Evolutionary conservation across 2,888 invertebrate species (phyloP), one percentile per base, ranked within the genome.

Genomic region (Drosophila stalkeri): DNA sequence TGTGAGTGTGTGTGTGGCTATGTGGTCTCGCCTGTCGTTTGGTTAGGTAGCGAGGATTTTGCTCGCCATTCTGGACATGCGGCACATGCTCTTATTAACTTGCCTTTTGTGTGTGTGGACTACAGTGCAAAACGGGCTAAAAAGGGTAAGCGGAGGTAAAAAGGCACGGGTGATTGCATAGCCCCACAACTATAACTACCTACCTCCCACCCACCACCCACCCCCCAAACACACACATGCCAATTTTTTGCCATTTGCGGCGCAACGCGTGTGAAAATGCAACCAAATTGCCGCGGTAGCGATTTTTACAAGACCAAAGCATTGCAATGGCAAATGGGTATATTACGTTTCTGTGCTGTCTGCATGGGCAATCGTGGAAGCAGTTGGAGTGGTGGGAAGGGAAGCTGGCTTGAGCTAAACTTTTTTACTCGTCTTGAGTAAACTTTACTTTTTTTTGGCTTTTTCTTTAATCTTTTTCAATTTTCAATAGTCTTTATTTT

Each of bases 11-110:
- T 44, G 11, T 12, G 6, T n/a, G 46, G 5, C 23, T 44, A 43
- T 54, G 54, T 4, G 62, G 72, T 37, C 43, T 59, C 41, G 55
- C 41, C 41, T n/a, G 51, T 12, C 23, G 63, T 64, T 61, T 79
- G 75, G 61, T 46, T 64, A 31, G 66, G 57, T 47, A 35, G 23
- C 18, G 37, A 52, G 57, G 23, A 64, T 57, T 75, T 64, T 52
- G 54, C 54, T 43, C 63, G 70, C 56, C 56, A 77, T 64, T 49
- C 64, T 62, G 74, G 65, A 81, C 78, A 77, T 70, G 70, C 70
- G 59, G 61, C 82, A 85, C 86, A 81, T 72, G 80, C 66, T 62
- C 76, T 90, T 90, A 84, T 84, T 84, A 90, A 84, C 88, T 88
- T 72, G 69, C 70, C 77, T 62, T 73, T 87, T 68, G 80, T 75